phyloP scores from a whole-genome alignment of 1,140 invertebrate species.

The Leptinotarsa texana region DNA sequence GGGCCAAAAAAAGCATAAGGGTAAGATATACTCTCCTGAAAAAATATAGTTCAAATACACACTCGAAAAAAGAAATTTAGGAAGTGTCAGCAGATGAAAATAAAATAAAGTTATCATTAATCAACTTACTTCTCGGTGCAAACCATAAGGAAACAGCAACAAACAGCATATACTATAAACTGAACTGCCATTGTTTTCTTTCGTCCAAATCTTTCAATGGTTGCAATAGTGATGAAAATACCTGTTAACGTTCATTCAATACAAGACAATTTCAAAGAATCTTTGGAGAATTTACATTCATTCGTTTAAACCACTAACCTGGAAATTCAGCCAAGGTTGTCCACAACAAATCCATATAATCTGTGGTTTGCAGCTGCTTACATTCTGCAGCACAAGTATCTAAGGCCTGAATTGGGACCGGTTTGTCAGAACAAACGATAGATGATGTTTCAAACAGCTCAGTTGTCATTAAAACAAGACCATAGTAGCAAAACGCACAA shows the following conservation, averaged over 20 bases:
- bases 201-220: slow-evolving; percentile 88
- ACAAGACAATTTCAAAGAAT: no score
- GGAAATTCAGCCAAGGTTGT: slow-evolving; percentile 96
- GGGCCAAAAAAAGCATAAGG: slow-evolving; percentile 82
- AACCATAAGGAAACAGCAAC: slow-evolving; percentile 79
- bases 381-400: slow-evolving; percentile 72
- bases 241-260: slow-evolving; percentile 59
- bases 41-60: slow-evolving; percentile 18
- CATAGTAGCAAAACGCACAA: slow-evolving; percentile 96
- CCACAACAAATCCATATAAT: slow-evolving; percentile 93
- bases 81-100: no score
- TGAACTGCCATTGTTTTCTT: slow-evolving; percentile 95
- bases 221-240: slow-evolving; percentile 88
- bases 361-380: slow-evolving; percentile 76
- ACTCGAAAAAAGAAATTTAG: neutral
- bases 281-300: slow-evolving; percentile 11
- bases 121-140: slow-evolving; percentile 73
- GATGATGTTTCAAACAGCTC: slow-evolving; percentile 81
- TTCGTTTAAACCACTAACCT: slow-evolving; percentile 57
- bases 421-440: slow-evolving; percentile 55
- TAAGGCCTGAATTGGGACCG: slow-evolving; percentile 49
- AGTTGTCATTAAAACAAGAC: slow-evolving; percentile 92
- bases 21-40: slow-evolving; percentile 79
- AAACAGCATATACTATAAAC: slow-evolving; percentile 83
- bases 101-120: no score